phyloP scores from a whole-genome alignment of 2,113 vertebrate genomes.

The Ptyas mucosa region DNA sequence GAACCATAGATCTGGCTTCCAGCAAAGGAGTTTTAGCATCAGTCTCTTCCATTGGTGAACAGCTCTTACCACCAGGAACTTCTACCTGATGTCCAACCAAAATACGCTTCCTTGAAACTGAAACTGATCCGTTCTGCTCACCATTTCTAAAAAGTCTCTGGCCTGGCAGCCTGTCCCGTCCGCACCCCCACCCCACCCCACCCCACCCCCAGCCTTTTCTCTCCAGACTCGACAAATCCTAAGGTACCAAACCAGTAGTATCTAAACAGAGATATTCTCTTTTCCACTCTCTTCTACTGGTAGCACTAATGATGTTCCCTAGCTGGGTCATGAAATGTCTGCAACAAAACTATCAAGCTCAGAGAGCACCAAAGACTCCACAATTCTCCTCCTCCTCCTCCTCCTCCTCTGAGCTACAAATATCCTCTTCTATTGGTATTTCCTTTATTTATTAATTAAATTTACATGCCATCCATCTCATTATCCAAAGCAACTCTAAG shows the following conservation, averaged over 20 bases:
- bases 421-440: background rate
- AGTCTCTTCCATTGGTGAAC: background rate
- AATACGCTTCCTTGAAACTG: background rate
- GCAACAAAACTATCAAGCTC: too few relatives aligned
- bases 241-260: background rate
- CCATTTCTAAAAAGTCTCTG: background rate
- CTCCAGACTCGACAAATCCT: background rate
- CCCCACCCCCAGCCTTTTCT: background rate
- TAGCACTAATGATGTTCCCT: too few relatives aligned
- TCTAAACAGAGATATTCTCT: too few relatives aligned
- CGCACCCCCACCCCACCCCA: rapidly evolving
- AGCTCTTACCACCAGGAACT: background rate
- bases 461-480: background rate
- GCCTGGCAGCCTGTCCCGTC: too few relatives aligned
- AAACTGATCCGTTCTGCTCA: background rate
- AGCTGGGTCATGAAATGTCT: too few relatives aligned
- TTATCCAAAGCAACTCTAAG: background rate
- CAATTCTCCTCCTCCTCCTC: too few relatives aligned
- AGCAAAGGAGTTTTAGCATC: background rate
- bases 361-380: too few relatives aligned
- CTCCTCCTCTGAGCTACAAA: background rate
- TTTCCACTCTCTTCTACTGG: background rate
- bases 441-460: background rate
- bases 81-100: background rate
- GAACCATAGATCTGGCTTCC: background rate